Evolutionary conservation across 2,797 vertebrate genomes (phyloP).

Genomic region (Percopsis omiscomaycus): DNA sequence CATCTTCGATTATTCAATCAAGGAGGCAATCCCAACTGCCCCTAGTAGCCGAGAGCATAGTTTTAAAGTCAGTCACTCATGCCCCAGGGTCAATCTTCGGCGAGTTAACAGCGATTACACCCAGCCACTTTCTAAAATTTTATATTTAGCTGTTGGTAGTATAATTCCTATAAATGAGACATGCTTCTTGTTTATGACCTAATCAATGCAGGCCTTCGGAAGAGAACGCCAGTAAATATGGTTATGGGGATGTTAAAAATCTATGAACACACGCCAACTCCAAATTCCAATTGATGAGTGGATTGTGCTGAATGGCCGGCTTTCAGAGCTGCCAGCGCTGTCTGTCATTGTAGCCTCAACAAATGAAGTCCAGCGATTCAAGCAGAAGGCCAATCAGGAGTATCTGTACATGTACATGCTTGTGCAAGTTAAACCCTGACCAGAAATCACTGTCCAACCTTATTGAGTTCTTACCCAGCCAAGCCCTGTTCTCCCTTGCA

Average conservation of each 20-base stretch:
- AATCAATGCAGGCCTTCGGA: constrained; percentile 53
- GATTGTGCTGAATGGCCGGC: constrained; percentile 53
- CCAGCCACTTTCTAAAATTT: constrained; percentile 23
- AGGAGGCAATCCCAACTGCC: constrained; percentile 41
- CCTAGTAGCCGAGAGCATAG: constrained; percentile 45
- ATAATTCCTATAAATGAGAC: constrained; percentile 40
- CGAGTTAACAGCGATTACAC: constrained; percentile 42
- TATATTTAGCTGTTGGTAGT: constrained; percentile 36
- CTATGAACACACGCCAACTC: constrained; percentile 35
- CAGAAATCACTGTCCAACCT: constrained; percentile 19
- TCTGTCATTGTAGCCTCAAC: constrained; percentile 27
- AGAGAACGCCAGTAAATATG: constrained; percentile 53
- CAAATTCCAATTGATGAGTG: constrained; percentile 23
- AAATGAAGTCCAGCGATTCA: constrained; percentile 16
- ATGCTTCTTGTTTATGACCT: constrained; percentile 55
- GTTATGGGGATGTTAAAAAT: constrained; percentile 56
- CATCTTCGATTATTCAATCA: constrained; percentile 75
- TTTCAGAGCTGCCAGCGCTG: constrained; percentile 29
- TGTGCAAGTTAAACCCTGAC: constrained; percentile 33
- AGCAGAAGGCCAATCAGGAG: constrained; percentile 28
- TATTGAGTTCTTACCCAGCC: constrained; percentile 22
- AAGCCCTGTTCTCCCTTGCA: constrained; percentile 1
- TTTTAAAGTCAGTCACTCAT: constrained; percentile 63
- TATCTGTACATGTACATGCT: constrained; percentile 25
- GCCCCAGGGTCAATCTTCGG: constrained; percentile 45